Evolutionary conservation across 2,888 invertebrate genomes (phyloP).

Genomic region (Apotomis turbidana): DNA sequence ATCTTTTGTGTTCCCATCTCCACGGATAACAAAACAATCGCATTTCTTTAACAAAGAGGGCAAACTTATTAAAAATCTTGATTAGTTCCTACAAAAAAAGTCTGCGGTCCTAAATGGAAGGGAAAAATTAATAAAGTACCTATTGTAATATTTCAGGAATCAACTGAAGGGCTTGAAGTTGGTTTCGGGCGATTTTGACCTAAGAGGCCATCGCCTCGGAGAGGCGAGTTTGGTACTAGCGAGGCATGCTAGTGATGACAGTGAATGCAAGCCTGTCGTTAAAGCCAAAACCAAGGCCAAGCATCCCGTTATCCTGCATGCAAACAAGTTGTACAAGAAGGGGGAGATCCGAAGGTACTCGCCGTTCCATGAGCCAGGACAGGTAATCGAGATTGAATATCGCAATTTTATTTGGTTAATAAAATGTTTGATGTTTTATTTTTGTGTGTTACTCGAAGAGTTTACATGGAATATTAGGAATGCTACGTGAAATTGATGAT

Average conservation of each 20-base stretch:
- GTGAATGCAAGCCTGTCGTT: constrained; percentile 34
- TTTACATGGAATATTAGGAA: neutral
- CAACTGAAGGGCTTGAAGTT: constrained; percentile 30
- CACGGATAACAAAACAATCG: constrained; percentile 38
- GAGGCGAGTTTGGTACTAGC: constrained; percentile 25
- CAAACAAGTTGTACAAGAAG: constrained; percentile 49
- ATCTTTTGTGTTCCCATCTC: constrained; percentile 22
- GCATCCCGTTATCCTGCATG: constrained; percentile 56
- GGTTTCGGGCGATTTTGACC: constrained; percentile 29
- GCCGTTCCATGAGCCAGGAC: constrained; percentile 65
- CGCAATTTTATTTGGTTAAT: constrained; percentile 33
- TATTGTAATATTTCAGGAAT: constrained; percentile 34
- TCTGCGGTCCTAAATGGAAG: constrained; percentile 16
- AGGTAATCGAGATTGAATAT: constrained; percentile 58
- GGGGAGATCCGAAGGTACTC: constrained; percentile 65
- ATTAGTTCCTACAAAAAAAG: constrained; percentile 25
- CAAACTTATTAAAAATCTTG: constrained; percentile 33
- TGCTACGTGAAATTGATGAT: neutral
- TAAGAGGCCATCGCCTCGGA: constrained; percentile 13
- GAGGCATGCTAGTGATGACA: constrained; percentile 47
- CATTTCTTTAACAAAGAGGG: constrained; percentile 23
- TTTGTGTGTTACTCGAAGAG: constrained; percentile 22
- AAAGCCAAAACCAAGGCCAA: constrained; percentile 41
- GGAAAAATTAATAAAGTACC: constrained; percentile 17
- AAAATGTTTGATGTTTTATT: constrained; percentile 40